These are phyloP conservation scores for Pomacea maculata DNA, from an alignment of 1,140 invertebrate genomes.

Conservation along the genomic window DNA sequence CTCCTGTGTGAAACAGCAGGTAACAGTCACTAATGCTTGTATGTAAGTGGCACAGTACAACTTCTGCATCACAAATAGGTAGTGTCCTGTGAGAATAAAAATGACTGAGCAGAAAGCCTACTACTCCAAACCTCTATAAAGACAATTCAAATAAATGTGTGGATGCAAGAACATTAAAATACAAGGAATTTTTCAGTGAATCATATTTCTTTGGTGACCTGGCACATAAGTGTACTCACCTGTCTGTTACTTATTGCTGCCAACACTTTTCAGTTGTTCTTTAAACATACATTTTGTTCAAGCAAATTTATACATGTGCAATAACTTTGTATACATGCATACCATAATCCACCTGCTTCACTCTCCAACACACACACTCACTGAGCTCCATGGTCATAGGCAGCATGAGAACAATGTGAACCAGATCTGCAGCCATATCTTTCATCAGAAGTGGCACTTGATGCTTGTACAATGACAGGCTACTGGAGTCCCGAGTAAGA, in stretches of 20 bases:
- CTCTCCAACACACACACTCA: conserved; percentile 62
- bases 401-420: conserved; percentile 86
- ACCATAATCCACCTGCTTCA: neutral
- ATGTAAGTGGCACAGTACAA: conserved; percentile 90
- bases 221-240: too few relatives aligned
- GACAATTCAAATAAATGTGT: too few relatives aligned
- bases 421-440: conserved; percentile 83
- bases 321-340: neutral
- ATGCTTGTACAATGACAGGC: conserved; percentile 64
- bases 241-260: too few relatives aligned
- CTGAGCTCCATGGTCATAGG: conserved; percentile 87
- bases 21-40: conserved; percentile 82
- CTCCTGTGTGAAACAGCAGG: conserved; percentile 71
- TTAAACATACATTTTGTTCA: neutral
- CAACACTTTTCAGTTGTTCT: neutral
- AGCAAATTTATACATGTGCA: neutral
- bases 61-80: conserved; percentile 83
- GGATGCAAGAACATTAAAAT: too few relatives aligned
- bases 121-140: too few relatives aligned
- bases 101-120: neutral
- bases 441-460: conserved; percentile 85
- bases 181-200: too few relatives aligned
- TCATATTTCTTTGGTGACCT: too few relatives aligned
- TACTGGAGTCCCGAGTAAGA: conserved; percentile 33
- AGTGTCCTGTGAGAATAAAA: conserved; percentile 76